Conservation (phyloP, 1,140 invertebrate genomes). For the Macrocentrus cingulum region DNA sequence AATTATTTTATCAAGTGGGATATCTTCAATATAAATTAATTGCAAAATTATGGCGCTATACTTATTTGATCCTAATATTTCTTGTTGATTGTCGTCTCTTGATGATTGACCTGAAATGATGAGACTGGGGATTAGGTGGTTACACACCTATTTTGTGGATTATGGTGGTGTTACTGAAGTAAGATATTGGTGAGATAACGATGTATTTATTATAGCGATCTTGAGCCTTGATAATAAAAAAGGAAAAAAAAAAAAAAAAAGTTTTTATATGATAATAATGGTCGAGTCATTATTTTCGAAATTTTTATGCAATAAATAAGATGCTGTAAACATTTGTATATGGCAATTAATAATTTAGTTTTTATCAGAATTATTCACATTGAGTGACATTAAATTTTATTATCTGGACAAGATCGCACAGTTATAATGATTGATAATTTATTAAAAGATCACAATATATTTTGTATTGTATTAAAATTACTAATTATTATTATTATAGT, state of each 20-base stretch:
- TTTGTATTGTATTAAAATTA: slow-evolving; percentile 42
- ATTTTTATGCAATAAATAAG: no score
- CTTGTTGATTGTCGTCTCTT: slow-evolving; percentile 18
- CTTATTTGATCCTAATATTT: background rate
- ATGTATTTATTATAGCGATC: slow-evolving; percentile 50
- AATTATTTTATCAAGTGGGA: no score
- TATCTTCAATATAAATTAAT: no score
- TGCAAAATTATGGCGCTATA: no score
- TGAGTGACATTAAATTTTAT: slow-evolving; percentile 20
- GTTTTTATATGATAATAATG: no score
- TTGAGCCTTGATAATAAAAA: slow-evolving; percentile 29
- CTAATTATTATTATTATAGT: no score
- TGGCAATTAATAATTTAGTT: no score
- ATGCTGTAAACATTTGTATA: no score
- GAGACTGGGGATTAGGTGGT: slow-evolving; percentile 29
- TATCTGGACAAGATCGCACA: slow-evolving; percentile 35
- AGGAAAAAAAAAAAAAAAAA: background rate
- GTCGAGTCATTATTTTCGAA: no score
- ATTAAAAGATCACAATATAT: slow-evolving; percentile 33
- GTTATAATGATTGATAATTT: slow-evolving; percentile 35
- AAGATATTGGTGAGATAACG: slow-evolving; percentile 41
- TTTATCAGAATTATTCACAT: background rate
- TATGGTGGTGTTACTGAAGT: slow-evolving; percentile 39
- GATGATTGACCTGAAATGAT: slow-evolving; percentile 47
- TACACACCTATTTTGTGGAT: slow-evolving; percentile 11